Evolutionary conservation across 1,140 invertebrate genomes (phyloP).

Genomic region (Anastrepha obliqua): DNA sequence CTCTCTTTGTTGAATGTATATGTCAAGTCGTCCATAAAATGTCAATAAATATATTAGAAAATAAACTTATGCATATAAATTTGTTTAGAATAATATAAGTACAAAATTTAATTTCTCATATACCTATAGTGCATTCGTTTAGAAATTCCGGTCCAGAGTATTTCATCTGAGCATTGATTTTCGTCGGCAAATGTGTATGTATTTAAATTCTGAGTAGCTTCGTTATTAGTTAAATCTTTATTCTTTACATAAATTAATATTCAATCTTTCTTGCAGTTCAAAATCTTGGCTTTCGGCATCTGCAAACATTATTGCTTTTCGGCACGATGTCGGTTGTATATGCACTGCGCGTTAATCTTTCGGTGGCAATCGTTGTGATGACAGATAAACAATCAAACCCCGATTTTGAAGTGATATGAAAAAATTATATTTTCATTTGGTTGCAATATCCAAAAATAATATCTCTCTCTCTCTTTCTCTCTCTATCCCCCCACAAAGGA

Average conservation of each 20-base stretch:
- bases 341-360: conserved; percentile 80
- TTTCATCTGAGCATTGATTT: neutral
- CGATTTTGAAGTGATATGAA: conserved; percentile 61
- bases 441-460: neutral
- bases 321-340: conserved; percentile 79
- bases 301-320: conserved; percentile 80
- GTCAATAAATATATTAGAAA: neutral
- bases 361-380: conserved; percentile 79
- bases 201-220: neutral
- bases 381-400: conserved; percentile 65
- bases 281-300: conserved; percentile 79
- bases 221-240: neutral
- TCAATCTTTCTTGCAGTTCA: conserved; percentile 55
- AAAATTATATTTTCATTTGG: neutral
- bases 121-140: too few species aligned
- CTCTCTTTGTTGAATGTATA: neutral
- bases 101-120: neutral
- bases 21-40: neutral
- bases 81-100: neutral
- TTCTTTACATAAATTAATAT: neutral
- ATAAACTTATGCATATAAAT: neutral
- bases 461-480: neutral
- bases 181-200: neutral
- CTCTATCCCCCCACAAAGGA: conserved; percentile 57
- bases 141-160: neutral